Base-by-base conservation (phyloP, 2,888 invertebrate genomes). In the Sinodicranocentrus sp. region DNA sequence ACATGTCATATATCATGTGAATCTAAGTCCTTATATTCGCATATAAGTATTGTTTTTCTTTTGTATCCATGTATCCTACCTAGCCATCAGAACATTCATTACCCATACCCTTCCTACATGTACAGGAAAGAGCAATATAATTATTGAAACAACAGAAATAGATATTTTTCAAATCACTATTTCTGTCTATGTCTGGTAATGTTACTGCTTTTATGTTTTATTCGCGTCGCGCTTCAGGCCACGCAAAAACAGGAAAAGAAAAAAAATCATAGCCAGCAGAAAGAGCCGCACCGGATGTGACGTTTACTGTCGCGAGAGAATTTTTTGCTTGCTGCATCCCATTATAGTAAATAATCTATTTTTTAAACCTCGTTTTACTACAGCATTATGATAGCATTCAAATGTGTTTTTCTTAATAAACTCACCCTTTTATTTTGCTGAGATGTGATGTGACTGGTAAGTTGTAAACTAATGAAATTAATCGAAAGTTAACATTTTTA, bases 261-360 rank as follows among this genome's bases (percentile, higher is more conserved):
- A 75, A 73, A 75, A 75, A 61, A n/a, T n/a, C 59, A 52, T 17
- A 25, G 52, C 54, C 21, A 28, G 57, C 67, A 57, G 67, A 76
- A 76, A 76, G 48, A 73, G 76, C 76, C 76, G 76, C 76, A 76
- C 76, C 76, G 76, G 76, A 76, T 67, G 54, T 76, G 76, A 76
- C 76, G 76, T 76, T 75, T 63, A 65, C 17, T 68, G 52, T 57
- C 57, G 28, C 43, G 25, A 61, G 61, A 43, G 61, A 61, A 73
- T 48, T 61, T 44, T 48, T 73, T 73, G 19, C 21, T 39, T 23
- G 43, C 25, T 43, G 39, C 43, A 23, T 63, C 15, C 6, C 39
- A 39, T 39, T 39, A 44, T 39, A n/a, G n/a, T n/a, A n/a, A n/a
- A n/a, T n/a, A n/a, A n/a, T n/a, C n/a, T n/a, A n/a, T n/a, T n/a